Evolutionary conservation across 2,113 vertebrate species (phyloP), one percentile per base, ranked within the genome.

Genomic region (Hipposideros armiger): DNA sequence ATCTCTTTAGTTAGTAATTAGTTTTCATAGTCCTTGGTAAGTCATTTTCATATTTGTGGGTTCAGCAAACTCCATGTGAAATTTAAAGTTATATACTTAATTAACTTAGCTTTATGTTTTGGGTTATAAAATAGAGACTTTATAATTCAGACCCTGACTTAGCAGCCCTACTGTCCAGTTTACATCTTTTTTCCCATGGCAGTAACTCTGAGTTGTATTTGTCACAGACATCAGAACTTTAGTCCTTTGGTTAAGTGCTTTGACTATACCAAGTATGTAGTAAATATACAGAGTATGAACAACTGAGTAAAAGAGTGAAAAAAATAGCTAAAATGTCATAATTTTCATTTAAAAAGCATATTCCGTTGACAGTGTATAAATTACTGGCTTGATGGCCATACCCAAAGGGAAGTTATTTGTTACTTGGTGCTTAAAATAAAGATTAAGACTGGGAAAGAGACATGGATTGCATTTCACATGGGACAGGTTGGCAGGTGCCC

Each of bases 1-100:
- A 69, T 91, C 62, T 88, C 45, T 60, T 83, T 93, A 77, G 60
- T 82, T 93, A 77, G 60, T 82, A 95, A 54, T 70, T 92, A 69
- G 73, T 96, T 96, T 83, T 90, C 95, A 94, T 1, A 72, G 24
- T 74, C 30, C 9, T 85, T 54, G 45, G 83, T 28, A 97, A 89
- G 40, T 87, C 30, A 83, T 62, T 94, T 95, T 94, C 62, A 36
- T 94, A n/a, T 93, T 94, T 74, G 30, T 66, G 47, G 19, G 40
- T 76, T 94, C 22, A 73, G 60, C 66, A 84, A 26, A 90, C 9
- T 80, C 32, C 26, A 89, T 32, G 50, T 82, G 17, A 81, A 87
- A 84, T 87, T 69, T 77, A 84, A 90, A 15, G 69, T 94, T 94
- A 42, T 26, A 58, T 4, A 13, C 30, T 77, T 95, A 82, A 30